Percentiles rank a stretch among this genome's conserved stretches.
phyloP scores from a whole-genome alignment of 2,888 invertebrate species.

The Tenodera sinensis region DNA sequence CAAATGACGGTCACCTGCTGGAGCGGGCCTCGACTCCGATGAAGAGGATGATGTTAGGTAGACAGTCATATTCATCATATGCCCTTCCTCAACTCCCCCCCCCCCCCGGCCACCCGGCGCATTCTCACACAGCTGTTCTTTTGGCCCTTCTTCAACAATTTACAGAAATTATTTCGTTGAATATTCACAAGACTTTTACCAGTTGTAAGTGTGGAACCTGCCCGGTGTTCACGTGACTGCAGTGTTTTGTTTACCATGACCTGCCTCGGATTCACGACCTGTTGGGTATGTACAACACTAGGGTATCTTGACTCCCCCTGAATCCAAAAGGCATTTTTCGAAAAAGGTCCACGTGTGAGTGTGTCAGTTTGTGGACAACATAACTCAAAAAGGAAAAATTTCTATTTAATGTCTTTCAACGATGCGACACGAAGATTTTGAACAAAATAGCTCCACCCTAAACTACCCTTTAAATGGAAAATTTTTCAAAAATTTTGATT shows the following conservation, averaged over 20 bases:
- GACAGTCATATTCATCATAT: neutral
- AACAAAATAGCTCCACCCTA: too few species aligned
- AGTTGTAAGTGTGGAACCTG: neutral
- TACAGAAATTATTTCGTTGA: neutral
- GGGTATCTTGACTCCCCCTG: too few species aligned
- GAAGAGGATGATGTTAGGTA: neutral
- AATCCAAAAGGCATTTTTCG: too few species aligned
- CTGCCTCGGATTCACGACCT: neutral
- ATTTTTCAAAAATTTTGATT: too few species aligned
- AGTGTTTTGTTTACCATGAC: neutral
- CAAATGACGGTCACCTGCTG: too few species aligned
- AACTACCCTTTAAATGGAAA: too few species aligned
- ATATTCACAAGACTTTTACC: neutral
- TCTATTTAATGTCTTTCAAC: too few species aligned
- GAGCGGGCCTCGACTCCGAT: neutral
- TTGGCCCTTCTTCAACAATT: neutral
- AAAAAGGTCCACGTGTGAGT: too few species aligned
- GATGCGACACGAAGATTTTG: too few species aligned
- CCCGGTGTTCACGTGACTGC: neutral
- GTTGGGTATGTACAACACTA: conserved; percentile 14
- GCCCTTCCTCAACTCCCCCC: neutral
- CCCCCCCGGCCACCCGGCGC: neutral
- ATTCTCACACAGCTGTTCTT: neutral
- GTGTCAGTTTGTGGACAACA: too few species aligned
- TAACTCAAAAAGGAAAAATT: too few species aligned